phyloP scores from a whole-genome alignment of 2,113 vertebrate genomes.

The Ochotona princeps region DNA sequence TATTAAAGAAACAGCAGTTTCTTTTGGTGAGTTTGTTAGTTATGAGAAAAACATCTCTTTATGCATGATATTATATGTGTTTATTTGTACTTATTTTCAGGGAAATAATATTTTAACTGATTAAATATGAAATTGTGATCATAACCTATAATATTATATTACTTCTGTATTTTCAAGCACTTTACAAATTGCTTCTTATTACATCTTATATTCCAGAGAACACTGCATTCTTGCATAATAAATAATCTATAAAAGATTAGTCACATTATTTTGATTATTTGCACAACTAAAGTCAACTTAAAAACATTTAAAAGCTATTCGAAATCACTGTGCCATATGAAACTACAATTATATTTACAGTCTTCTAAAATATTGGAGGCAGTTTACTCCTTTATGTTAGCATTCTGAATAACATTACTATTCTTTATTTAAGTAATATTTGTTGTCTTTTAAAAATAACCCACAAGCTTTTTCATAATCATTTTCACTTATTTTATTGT shows the following conservation, averaged over 20 bases:
- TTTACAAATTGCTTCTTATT: not conserved
- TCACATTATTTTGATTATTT: not conserved
- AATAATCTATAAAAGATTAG: not conserved
- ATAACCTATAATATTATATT: not conserved
- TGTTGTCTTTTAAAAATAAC: not conserved
- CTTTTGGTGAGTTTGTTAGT: not conserved
- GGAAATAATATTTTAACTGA: not conserved
- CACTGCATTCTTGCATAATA: not conserved
- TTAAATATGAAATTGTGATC: not conserved
- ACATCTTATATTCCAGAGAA: not conserved
- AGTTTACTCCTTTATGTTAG: not conserved
- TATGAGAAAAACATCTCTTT: not conserved
- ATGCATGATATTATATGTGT: not conserved
- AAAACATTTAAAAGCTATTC: not conserved
- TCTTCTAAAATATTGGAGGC: not conserved
- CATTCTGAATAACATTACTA: not conserved
- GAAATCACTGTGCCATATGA: not conserved
- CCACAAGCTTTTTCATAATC: not conserved
- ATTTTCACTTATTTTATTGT: not conserved
- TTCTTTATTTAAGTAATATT: not conserved
- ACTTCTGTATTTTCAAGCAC: not conserved
- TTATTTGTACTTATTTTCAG: slow-evolving; percentile 23
- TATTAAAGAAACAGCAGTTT: slow-evolving; percentile 30
- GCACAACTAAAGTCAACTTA: not conserved
- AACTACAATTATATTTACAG: not conserved